phyloP scores from a whole-genome alignment of 2,888 invertebrate genomes.

The Drosophila tripunctata region DNA sequence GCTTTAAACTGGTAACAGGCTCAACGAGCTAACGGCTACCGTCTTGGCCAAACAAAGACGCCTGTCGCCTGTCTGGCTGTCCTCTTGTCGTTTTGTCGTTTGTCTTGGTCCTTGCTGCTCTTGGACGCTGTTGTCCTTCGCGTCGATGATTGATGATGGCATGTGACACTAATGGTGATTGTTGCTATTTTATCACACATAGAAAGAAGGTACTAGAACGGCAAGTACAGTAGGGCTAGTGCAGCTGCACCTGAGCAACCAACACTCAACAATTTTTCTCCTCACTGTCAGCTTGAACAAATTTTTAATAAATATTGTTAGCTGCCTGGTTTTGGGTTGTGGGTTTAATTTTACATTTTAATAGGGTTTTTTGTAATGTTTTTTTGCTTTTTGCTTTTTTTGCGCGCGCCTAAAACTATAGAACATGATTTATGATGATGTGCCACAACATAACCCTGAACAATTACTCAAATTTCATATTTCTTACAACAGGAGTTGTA shows the following conservation, averaged over 20 bases:
- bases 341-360: conserved; percentile 78
- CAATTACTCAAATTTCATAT: conserved; percentile 82
- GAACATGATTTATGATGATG: conserved; percentile 81
- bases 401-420: conserved; percentile 76
- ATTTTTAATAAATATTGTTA: conserved; percentile 56
- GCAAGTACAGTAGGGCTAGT: conserved; percentile 20
- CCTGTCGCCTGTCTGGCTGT: conserved; percentile 18
- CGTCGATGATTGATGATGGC: conserved; percentile 78
- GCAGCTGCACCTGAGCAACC: conserved; percentile 57
- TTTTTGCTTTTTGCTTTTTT: no score
- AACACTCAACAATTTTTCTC: no score
- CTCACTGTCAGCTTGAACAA: conserved; percentile 30
- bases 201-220: background rate
- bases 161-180: conserved; percentile 81
- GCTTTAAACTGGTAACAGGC: conserved; percentile 71
- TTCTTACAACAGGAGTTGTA: conserved; percentile 43
- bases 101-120: conserved; percentile 7
- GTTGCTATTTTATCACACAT: conserved; percentile 79
- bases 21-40: no score
- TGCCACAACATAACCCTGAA: conserved; percentile 60
- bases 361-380: no score
- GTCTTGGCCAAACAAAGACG: conserved; percentile 52
- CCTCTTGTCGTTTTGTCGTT: no score
- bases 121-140: conserved; percentile 51
- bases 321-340: conserved; percentile 6